phyloP scores from a whole-genome alignment of 2,113 vertebrate genomes.

The Pundamilia nyererei region DNA sequence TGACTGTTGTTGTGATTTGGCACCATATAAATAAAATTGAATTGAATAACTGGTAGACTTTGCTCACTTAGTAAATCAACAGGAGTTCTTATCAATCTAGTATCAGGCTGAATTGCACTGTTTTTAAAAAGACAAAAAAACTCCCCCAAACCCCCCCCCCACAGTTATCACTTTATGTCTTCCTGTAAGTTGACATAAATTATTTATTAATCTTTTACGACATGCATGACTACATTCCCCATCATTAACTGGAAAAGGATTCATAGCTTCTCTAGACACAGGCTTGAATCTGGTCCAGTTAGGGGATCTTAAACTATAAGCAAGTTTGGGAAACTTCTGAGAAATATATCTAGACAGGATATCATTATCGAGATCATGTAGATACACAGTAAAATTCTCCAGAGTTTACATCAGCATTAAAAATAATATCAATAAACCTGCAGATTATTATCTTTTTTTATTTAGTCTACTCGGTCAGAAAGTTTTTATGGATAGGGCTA shows the following conservation, averaged over 20 bases:
- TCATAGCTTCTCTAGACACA: not conserved
- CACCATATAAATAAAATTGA: not conserved
- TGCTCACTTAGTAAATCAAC: not conserved
- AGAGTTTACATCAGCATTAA: not conserved
- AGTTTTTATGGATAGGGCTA: not conserved
- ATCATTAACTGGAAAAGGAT: not conserved
- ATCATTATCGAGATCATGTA: not conserved
- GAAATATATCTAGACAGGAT: not conserved
- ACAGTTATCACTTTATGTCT: not conserved
- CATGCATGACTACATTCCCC: not conserved
- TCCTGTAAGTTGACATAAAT: not conserved
- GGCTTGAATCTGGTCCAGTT: not conserved
- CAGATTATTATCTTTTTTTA: not conserved
- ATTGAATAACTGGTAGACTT: not conserved
- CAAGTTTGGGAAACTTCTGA: not conserved
- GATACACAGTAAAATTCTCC: not conserved
- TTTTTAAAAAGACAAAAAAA: not conserved
- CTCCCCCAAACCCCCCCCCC: accelerated
- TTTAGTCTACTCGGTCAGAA: not conserved
- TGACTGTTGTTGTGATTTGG: not conserved
- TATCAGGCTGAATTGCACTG: not conserved
- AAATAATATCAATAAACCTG: not conserved
- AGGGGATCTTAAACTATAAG: not conserved
- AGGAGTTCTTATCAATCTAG: not conserved
- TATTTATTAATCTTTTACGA: too few species aligned